phyloP scores from a whole-genome alignment of 2,113 vertebrate genomes.

The Rhinolophus ferrumequinum region DNA sequence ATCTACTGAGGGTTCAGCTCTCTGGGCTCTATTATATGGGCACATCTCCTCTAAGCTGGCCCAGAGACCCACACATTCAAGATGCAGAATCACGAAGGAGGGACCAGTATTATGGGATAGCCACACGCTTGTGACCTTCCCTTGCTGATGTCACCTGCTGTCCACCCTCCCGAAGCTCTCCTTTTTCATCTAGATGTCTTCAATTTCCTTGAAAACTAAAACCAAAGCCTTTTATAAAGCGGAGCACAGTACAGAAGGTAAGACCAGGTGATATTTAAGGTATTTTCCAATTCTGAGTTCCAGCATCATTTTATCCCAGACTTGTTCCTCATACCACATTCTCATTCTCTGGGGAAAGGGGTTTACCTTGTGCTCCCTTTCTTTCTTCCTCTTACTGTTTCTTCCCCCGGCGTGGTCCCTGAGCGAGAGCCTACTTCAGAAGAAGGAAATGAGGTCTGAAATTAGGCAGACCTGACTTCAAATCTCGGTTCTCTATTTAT shows the following conservation, averaged over 20 bases:
- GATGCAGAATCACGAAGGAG: not conserved
- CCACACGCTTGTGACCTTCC: rapidly evolving
- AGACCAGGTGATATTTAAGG: not conserved
- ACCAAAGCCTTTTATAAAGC: not conserved
- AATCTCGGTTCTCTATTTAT: not conserved
- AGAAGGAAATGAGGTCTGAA: not conserved
- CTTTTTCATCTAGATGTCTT: not conserved
- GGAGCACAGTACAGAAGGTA: not conserved
- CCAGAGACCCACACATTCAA: rapidly evolving
- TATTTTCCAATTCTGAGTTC: not conserved
- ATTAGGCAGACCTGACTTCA: not conserved
- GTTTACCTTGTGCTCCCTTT: not conserved
- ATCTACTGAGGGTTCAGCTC: not conserved
- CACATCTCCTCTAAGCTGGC: not conserved
- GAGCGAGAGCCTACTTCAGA: not conserved
- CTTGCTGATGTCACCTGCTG: not conserved
- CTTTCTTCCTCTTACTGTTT: not conserved
- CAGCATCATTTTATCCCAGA: not conserved
- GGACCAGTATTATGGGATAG: rapidly evolving
- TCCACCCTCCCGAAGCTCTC: not conserved
- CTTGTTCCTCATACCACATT: not conserved
- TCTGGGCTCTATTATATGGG: not conserved
- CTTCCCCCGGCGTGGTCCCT: not conserved
- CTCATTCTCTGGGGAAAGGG: not conserved
- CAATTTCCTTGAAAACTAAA: not conserved